Conservation (phyloP, 1,140 invertebrate species). For the Euglossa dilemma region DNA sequence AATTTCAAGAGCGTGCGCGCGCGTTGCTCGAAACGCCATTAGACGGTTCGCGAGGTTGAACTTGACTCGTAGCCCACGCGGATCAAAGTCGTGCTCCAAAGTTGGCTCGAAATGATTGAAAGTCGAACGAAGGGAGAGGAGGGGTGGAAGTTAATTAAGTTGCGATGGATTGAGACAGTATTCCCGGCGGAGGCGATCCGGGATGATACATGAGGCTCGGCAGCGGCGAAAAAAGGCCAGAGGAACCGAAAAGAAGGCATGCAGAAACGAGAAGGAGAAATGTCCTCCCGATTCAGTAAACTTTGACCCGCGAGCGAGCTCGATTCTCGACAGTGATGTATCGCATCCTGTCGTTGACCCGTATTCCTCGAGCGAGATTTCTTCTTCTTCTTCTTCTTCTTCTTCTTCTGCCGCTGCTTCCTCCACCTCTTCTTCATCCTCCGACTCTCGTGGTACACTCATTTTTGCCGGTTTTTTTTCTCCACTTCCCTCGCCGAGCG, state of each 20-base stretch:
- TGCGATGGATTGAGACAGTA: not conserved
- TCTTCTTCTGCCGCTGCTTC: not conserved
- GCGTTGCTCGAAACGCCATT: too few species aligned
- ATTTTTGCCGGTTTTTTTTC: constrained; percentile 53
- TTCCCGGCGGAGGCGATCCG: constrained; percentile 19
- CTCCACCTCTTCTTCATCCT: constrained; percentile 8
- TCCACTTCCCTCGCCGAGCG: constrained; percentile 56
- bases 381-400: constrained; percentile 45
- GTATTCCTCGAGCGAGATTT: constrained; percentile 63
- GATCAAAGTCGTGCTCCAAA: not conserved
- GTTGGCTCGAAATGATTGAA: not conserved
- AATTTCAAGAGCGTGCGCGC: too few species aligned
- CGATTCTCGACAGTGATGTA: constrained; percentile 70
- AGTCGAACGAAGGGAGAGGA: not conserved
- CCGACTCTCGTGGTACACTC: constrained; percentile 29
- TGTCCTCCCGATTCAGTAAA: constrained; percentile 69
- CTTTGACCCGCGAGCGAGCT: constrained; percentile 63
- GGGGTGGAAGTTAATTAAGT: constrained; percentile 40
- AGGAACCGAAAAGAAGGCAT: constrained; percentile 25
- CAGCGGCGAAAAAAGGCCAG: not conserved
- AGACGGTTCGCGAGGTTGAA: too few species aligned
- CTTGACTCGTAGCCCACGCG: too few species aligned
- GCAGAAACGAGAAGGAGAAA: constrained; percentile 45
- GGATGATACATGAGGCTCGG: constrained; percentile 31
- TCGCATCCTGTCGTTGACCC: constrained; percentile 69